phyloP scores from a whole-genome alignment of 2,888 invertebrate genomes.

The Leptothorax acervorum region DNA sequence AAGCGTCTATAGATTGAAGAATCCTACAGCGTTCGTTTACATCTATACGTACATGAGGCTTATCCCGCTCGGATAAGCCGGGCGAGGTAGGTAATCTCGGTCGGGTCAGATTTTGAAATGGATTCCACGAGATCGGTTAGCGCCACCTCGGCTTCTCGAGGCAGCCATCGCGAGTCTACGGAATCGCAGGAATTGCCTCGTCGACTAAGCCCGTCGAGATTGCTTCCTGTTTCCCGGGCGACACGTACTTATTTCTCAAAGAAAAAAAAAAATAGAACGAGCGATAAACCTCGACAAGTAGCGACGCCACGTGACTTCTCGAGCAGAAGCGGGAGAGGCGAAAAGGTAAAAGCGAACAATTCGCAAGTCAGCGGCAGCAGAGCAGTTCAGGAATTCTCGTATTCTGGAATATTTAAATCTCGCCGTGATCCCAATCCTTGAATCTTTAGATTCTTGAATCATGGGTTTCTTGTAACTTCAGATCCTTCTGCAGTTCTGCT shows the following conservation, averaged over 20 bases:
- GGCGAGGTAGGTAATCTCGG: slow-evolving; percentile 59
- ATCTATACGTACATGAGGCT: slow-evolving; percentile 26
- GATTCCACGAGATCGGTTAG: slow-evolving; percentile 62
- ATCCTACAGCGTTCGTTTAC: slow-evolving; percentile 38
- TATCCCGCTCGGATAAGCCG: slow-evolving; percentile 51
- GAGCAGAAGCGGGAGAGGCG: slow-evolving; percentile 12
- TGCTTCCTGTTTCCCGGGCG: slow-evolving; percentile 79
- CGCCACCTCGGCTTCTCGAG: slow-evolving; percentile 22
- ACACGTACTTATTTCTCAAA: slow-evolving; percentile 76
- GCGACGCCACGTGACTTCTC: slow-evolving; percentile 29
- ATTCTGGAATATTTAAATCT: slow-evolving; percentile 44
- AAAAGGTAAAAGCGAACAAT: slow-evolving; percentile 1
- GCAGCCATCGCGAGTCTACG: slow-evolving; percentile 56
- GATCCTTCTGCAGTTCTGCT: not conserved
- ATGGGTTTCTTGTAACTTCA: slow-evolving; percentile 32
- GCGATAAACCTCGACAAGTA: slow-evolving; percentile 65
- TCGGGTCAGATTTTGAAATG: slow-evolving; percentile 65
- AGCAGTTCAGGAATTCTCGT: slow-evolving; percentile 32
- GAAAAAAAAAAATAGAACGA: slow-evolving; percentile 46
- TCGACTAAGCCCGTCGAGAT: slow-evolving; percentile 78
- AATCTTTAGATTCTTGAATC: slow-evolving; percentile 33
- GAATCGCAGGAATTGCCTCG: slow-evolving; percentile 71
- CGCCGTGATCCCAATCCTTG: slow-evolving; percentile 10
- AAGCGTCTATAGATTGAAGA: slow-evolving; percentile 14
- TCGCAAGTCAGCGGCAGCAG: slow-evolving; percentile 22